Conservation (phyloP, 1,140 invertebrate genomes). For the Bactericera cockerelli region DNA sequence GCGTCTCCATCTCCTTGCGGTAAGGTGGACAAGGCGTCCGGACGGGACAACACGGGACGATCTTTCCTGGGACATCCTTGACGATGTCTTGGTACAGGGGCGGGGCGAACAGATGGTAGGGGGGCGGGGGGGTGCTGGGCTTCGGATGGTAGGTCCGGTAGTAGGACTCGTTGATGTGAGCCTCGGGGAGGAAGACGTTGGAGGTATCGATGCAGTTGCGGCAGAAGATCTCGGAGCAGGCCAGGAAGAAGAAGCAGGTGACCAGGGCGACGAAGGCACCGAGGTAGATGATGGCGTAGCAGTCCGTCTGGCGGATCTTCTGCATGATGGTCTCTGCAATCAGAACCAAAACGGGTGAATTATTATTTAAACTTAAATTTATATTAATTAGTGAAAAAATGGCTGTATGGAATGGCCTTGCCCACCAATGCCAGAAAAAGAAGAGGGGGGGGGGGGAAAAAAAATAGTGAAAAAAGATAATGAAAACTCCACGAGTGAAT, state of each 20-base stretch:
- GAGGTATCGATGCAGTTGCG: conserved; percentile 23
- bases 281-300: conserved; percentile 43
- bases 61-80: conserved; percentile 23
- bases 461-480: too few relatives aligned
- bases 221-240: conserved; percentile 42
- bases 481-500: too few relatives aligned
- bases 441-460: too few relatives aligned
- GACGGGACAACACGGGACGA: too few relatives aligned
- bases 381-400: too few relatives aligned
- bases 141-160: conserved; percentile 12
- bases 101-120: conserved; percentile 41
- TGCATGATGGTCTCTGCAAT: too few relatives aligned
- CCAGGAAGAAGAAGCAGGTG: conserved; percentile 40
- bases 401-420: too few relatives aligned
- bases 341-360: too few relatives aligned
- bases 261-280: conserved; percentile 41
- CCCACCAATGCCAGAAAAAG: too few relatives aligned
- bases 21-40: too few relatives aligned
- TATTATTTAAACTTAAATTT: too few relatives aligned
- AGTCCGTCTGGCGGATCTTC: conserved; percentile 23
- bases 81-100: conserved; percentile 37
- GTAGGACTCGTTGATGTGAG: conserved; percentile 14
- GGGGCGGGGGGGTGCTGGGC: conserved; percentile 34
- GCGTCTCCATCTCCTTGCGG: too few relatives aligned
- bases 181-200: conserved; percentile 26